A percentile compares a stretch with the other conserved stretches of the same genome.
phyloP scores from a whole-genome alignment of 2,113 vertebrate genomes.

The Pygoscelis adeliae region DNA sequence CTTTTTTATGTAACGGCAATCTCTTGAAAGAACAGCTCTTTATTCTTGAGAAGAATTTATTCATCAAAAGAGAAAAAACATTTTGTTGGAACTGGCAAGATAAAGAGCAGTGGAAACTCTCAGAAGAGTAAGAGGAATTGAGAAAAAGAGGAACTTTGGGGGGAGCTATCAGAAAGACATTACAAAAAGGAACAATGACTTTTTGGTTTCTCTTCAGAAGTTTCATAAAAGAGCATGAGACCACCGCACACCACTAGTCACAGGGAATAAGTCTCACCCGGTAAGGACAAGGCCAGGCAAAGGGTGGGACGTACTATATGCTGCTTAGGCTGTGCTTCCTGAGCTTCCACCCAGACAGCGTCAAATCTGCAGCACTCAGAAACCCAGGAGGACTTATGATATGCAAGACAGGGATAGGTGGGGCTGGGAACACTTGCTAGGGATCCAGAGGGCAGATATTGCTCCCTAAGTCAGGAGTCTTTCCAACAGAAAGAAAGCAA shows the following conservation, averaged over 20 bases:
- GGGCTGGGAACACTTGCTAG: neutral
- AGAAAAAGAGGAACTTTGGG: neutral
- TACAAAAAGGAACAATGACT: slow-evolving; percentile 31
- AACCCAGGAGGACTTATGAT: neutral
- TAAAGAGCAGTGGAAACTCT: slow-evolving; percentile 8
- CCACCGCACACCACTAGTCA: neutral
- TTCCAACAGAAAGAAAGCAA: neutral
- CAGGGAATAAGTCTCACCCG: neutral
- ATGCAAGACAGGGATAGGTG: neutral
- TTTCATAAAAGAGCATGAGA: slow-evolving; percentile 15
- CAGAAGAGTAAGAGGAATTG: slow-evolving; percentile 22
- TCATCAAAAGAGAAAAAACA: neutral
- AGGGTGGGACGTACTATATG: fast-evolving
- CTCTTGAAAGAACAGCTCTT: neutral
- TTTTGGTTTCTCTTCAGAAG: slow-evolving; percentile 5
- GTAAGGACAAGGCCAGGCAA: neutral
- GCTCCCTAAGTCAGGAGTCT: neutral
- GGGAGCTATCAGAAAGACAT: neutral
- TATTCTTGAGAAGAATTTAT: neutral
- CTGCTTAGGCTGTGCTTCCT: neutral
- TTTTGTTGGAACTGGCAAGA: neutral
- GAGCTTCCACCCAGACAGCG: neutral
- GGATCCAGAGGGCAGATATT: neutral
- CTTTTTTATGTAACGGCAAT: neutral
- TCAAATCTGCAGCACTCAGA: neutral